Percentiles rank a stretch among this genome's conserved stretches.
Evolutionary conservation across 1,140 invertebrate species (phyloP).

Genomic region (Trachymyrmex septentrionalis): DNA sequence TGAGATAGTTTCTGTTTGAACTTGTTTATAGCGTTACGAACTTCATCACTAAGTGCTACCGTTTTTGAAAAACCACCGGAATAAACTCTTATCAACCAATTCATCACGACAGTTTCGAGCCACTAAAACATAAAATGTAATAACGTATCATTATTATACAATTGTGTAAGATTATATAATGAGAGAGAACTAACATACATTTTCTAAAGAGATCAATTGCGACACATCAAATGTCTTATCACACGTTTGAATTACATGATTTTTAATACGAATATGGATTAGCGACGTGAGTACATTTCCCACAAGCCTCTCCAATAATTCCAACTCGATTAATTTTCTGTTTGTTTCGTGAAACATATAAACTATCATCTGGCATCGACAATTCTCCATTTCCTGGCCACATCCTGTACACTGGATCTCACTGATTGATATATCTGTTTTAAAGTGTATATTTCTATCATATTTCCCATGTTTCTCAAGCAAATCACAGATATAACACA

Average conservation of each 20-base stretch:
- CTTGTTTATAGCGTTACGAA: conserved; percentile 88
- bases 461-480: background rate
- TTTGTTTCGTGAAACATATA: conserved; percentile 93
- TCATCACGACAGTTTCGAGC: conserved; percentile 93
- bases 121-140: conserved; percentile 85
- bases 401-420: conserved; percentile 91
- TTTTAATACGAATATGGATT: conserved; percentile 93
- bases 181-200: conserved; percentile 85
- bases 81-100: conserved; percentile 94
- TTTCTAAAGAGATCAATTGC: conserved; percentile 91
- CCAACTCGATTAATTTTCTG: conserved; percentile 90
- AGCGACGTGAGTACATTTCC: conserved; percentile 93
- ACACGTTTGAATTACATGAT: conserved; percentile 92
- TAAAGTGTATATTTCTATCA: conserved; percentile 37
- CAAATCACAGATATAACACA: background rate
- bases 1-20: conserved; percentile 94
- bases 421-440: conserved; percentile 86
- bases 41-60: conserved; percentile 86
- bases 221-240: conserved; percentile 94
- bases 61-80: conserved; percentile 88
- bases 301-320: conserved; percentile 92
- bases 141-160: background rate
- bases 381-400: conserved; percentile 89
- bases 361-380: conserved; percentile 92
- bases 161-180: background rate